Base-by-base conservation (phyloP, 2,113 vertebrate genomes). In the Saguinus imperator region DNA sequence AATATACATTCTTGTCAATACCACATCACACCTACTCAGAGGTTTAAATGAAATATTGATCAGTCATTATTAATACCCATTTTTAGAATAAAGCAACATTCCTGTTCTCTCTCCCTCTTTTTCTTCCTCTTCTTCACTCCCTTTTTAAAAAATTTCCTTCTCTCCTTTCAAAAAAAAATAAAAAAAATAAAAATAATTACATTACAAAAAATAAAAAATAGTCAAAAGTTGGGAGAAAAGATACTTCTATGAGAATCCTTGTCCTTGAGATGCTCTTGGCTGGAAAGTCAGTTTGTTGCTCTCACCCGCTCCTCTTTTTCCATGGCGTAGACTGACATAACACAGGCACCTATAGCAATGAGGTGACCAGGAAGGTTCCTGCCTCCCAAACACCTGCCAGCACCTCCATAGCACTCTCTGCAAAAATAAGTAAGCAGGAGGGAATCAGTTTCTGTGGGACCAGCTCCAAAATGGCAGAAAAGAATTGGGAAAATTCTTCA, bases 401-500 rank as follows among this genome's bases (percentile, higher is more conserved):
- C 14, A 68, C 95, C 7, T 55, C 82, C 11, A 87, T 96, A 57
- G 93, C 97, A 45, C 95, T 98, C 4, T 75, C 12, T 14, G 35
- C 27, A 92, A 98, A 94, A 43, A 14, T 50, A 98, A 99, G 52
- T 98, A 99, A 3, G 98, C 94, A 0, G 98, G 98, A 0, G 98
- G 99, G 0, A 99, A 99, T 98, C 98, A 0, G 98, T 99, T n/a
- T 99, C 99, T 73, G 89, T 98, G 11, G 97, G 99, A 8, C 98
- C 99, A 14, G 99, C 98, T 0, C 99, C 99, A 0, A 93, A 96
- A 50, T 99, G 99, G 99, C 99, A 99, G 95, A 99, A 98, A 91
- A 98, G 98, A 66, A 99, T 99, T 20, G 98, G 27, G 98, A 1
- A 98, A 99, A 12, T 99, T 99, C 98, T 99, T 99, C 25, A 98